phyloP scores from a whole-genome alignment of 2,113 vertebrate genomes.

The Gymnarchus niloticus region DNA sequence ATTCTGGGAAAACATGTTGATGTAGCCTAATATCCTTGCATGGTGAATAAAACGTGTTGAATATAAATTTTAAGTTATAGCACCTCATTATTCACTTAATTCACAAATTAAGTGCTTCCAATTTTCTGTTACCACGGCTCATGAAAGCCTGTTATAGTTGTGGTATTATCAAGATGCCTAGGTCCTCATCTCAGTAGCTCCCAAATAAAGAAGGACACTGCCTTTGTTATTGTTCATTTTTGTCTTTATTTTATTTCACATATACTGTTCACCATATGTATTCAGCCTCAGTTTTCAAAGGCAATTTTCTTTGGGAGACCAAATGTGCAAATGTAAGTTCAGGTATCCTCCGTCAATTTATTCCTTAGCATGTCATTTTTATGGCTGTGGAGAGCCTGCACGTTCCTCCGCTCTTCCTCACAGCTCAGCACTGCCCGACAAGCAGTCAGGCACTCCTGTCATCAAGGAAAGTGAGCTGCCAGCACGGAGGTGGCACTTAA shows the following conservation, averaged over 20 bases:
- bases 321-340: background rate
- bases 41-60: background rate
- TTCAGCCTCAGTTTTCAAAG: background rate
- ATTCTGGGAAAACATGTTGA: background rate
- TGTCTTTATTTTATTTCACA: background rate
- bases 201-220: background rate
- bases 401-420: background rate
- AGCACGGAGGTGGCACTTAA: background rate
- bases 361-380: background rate
- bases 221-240: background rate
- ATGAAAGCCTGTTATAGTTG: background rate
- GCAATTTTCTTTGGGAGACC: background rate
- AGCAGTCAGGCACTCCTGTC: background rate
- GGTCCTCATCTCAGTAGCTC: background rate
- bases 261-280: background rate
- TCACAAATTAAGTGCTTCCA: background rate
- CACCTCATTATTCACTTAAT: background rate
- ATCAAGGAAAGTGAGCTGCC: background rate
- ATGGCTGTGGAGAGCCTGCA: background rate
- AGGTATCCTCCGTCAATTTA: background rate
- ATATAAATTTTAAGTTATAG: too few relatives aligned
- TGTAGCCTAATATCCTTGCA: background rate
- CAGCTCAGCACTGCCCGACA: background rate
- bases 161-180: background rate
- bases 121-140: background rate